Evolutionary conservation across 2,888 invertebrate genomes (phyloP), one percentile per base, ranked within the genome.

Genomic region (Chaitophorus viminalis): DNA sequence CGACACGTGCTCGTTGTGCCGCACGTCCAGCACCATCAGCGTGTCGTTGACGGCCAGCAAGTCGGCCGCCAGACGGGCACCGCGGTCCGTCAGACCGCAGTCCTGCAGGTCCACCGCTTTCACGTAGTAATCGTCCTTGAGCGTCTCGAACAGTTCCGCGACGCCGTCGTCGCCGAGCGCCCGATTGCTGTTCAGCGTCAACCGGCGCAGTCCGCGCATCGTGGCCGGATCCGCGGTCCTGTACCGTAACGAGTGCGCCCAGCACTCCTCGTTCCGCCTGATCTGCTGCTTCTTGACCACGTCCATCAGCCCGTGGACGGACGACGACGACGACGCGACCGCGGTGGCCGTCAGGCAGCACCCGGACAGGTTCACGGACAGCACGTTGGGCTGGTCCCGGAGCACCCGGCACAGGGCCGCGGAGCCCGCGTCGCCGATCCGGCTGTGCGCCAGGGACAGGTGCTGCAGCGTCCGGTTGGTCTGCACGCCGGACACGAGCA

Each of bases 191-290:
- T 95, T 95, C 33, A 96, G 90, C 0, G 94, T 93, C 89, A 96
- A 92, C 72, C 94, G 29, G 21, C 86, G 86, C 17, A 86, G 31
- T 11, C 86, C 86, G 25, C 29, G 78, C 86, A 86, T 79, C 6
- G 52, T 29, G 29, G 60, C 94, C n/a, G 95, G 91, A 90, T 95
- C 94, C 0, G 96, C 95, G 78, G 94, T 92, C 29, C 95, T 93
- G 91, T 96, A 96, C n/a, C 96, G 93, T 85, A 96, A 91, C 14
- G 96, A 95, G 90, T 95, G 94, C 89, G 95, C 94, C 96, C 96
- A 96, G 89, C 95, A 95, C 91, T 96, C 95, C 89, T 95, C 95
- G 91, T 95, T 96, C 85, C 96, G 93, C 88, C 94, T 93, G 88
- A 95, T 93, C 91, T 95, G 95, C 91, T 95, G 95, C 90, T 93